Conservation (phyloP, 1,140 invertebrate species). For the Procambarus clarkii region DNA sequence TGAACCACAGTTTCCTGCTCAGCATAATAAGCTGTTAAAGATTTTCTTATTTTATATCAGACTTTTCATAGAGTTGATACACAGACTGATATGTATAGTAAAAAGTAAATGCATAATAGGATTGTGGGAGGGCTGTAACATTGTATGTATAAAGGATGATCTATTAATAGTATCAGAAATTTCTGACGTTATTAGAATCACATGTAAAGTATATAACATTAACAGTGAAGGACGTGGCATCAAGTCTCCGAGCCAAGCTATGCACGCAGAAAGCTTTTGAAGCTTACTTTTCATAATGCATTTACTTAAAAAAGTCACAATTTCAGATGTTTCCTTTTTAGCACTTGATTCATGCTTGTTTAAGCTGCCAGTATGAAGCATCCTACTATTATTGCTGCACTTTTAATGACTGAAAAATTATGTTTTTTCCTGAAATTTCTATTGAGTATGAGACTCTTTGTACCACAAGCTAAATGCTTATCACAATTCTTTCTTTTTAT, state of each 20-base stretch:
- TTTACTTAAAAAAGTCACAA: background rate
- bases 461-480: slow-evolving; percentile 31
- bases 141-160: background rate
- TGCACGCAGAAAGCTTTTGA: background rate
- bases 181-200: background rate
- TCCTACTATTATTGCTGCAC: background rate
- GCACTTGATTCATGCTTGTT: background rate
- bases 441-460: background rate
- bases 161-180: background rate
- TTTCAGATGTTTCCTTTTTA: background rate
- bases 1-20: background rate
- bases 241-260: slow-evolving; percentile 1
- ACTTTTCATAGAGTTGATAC: background rate
- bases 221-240: background rate
- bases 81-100: background rate
- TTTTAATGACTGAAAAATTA: background rate
- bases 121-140: background rate
- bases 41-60: background rate
- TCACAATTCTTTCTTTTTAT: slow-evolving; percentile 8
- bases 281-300: slow-evolving; percentile 2
- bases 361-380: background rate
- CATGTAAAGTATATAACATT: background rate
- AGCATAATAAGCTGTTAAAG: background rate
- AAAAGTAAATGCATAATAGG: background rate
- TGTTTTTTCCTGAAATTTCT: background rate